A percentile compares a stretch with the other conserved stretches of the same genome.
Evolutionary conservation across 2,888 invertebrate species (phyloP).

Genomic region (Cheilosia grossa): DNA sequence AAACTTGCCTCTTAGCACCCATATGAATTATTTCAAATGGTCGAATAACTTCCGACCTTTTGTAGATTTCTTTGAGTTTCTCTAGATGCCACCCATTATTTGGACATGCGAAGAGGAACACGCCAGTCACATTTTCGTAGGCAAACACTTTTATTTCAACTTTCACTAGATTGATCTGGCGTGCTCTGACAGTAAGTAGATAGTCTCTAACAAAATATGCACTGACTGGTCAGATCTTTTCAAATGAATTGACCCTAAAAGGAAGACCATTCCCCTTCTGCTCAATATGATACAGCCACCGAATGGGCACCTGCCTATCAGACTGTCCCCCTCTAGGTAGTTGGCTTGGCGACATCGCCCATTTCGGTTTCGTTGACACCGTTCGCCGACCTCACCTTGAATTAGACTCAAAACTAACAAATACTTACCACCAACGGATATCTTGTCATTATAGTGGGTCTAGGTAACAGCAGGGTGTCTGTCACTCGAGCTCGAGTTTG

Average conservation of each 20-base stretch:
- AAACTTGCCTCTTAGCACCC: constrained; percentile 22
- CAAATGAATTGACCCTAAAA: constrained; percentile 25
- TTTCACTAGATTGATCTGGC: constrained; percentile 50
- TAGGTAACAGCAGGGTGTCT: constrained; percentile 58
- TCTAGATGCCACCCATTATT: constrained; percentile 47
- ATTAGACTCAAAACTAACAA: constrained; percentile 43
- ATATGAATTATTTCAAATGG: constrained; percentile 46
- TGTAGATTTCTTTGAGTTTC: constrained; percentile 50
- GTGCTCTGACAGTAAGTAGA: constrained; percentile 25
- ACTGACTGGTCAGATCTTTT: constrained; percentile 4
- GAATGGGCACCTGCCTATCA: neutral
- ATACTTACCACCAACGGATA: constrained; percentile 3
- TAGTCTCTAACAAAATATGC: constrained; percentile 47
- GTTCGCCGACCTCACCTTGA: constrained; percentile 66
- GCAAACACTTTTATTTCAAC: constrained; percentile 51
- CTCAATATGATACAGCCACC: too few species aligned
- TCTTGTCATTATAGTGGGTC: constrained; percentile 52
- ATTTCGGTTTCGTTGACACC: constrained; percentile 64
- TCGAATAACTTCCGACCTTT: constrained; percentile 52
- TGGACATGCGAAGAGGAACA: constrained; percentile 57
- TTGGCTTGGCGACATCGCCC: constrained; percentile 35
- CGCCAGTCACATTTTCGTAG: constrained; percentile 24
- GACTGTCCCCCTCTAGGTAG: neutral
- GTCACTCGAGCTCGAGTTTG: constrained; percentile 60
- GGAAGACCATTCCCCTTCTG: too few species aligned